Evolutionary conservation across 2,888 invertebrate species (phyloP).

Genomic region (Drosophila seclusa): DNA sequence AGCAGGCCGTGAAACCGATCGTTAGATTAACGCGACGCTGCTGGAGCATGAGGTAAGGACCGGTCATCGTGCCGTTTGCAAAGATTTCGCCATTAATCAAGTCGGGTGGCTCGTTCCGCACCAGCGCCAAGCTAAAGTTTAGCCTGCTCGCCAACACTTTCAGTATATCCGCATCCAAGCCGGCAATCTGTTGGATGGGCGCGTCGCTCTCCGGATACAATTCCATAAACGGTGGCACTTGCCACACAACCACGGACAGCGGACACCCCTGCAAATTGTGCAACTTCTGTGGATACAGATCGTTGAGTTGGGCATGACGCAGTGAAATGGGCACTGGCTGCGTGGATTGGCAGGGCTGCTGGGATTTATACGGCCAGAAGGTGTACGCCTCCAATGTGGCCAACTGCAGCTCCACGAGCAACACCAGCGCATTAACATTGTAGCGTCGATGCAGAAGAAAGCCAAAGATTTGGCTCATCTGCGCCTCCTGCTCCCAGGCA

Average conservation of each 20-base stretch:
- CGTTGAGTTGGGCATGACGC: background rate
- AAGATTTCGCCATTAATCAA: slow-evolving; percentile 51
- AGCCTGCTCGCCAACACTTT: slow-evolving; percentile 43
- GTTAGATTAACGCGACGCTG: slow-evolving; percentile 57
- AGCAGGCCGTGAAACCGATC: slow-evolving; percentile 58
- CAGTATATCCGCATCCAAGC: slow-evolving; percentile 58
- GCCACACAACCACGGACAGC: slow-evolving; percentile 59
- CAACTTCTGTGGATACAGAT: slow-evolving; percentile 62
- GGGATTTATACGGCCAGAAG: slow-evolving; percentile 45
- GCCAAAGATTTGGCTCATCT: slow-evolving; percentile 51
- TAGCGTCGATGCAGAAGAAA: slow-evolving; percentile 52
- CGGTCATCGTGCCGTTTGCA: slow-evolving; percentile 58
- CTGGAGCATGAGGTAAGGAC: slow-evolving; percentile 56
- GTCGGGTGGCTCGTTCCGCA: slow-evolving; percentile 54
- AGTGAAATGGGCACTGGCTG: slow-evolving; percentile 26
- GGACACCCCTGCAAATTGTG: slow-evolving; percentile 74
- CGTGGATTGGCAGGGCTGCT: slow-evolving; percentile 24
- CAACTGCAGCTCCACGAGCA: slow-evolving; percentile 11
- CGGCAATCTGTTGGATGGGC: slow-evolving; percentile 15
- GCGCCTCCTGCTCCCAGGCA: background rate
- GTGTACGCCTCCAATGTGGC: slow-evolving; percentile 24
- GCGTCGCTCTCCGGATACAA: slow-evolving; percentile 2
- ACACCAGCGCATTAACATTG: slow-evolving; percentile 50
- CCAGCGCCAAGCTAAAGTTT: slow-evolving; percentile 55
- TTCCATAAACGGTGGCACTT: slow-evolving; percentile 56